phyloP scores from a whole-genome alignment of 1,140 invertebrate species.

The Dendrolimus kikuchii region DNA sequence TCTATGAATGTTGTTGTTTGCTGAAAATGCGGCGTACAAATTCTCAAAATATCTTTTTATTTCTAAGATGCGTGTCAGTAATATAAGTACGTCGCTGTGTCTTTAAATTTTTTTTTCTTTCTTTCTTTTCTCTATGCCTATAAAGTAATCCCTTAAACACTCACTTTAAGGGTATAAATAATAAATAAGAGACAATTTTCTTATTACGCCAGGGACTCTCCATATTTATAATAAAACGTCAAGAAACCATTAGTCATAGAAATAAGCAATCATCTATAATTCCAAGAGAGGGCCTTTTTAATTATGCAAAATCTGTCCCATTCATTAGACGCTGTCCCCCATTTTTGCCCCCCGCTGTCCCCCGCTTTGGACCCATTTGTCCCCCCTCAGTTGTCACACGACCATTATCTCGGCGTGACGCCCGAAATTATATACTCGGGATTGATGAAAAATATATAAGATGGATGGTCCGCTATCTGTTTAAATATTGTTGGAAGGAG shows the following conservation, averaged over 20 bases:
- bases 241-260: constrained; percentile 49
- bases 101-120: too few species aligned
- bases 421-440: constrained; percentile 48
- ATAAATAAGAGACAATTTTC: too few species aligned
- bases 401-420: constrained; percentile 29
- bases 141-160: too few species aligned
- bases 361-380: not conserved
- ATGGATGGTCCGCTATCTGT: constrained; percentile 50
- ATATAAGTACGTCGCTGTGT: too few species aligned
- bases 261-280: constrained; percentile 57
- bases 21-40: too few species aligned
- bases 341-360: constrained; percentile 3
- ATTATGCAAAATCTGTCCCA: constrained; percentile 66
- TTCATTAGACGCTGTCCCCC: constrained; percentile 35
- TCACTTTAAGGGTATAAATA: too few species aligned
- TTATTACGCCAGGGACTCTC: too few species aligned
- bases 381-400: constrained; percentile 1
- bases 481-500: constrained; percentile 23
- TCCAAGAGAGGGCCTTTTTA: constrained; percentile 44
- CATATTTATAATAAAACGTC: constrained; percentile 3
- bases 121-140: too few species aligned
- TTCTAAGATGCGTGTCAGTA: too few species aligned
- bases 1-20: too few species aligned
- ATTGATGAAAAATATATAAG: constrained; percentile 52
- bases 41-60: too few species aligned